Conservation (phyloP, 1,140 invertebrate genomes). For the Forficula auricularia region DNA sequence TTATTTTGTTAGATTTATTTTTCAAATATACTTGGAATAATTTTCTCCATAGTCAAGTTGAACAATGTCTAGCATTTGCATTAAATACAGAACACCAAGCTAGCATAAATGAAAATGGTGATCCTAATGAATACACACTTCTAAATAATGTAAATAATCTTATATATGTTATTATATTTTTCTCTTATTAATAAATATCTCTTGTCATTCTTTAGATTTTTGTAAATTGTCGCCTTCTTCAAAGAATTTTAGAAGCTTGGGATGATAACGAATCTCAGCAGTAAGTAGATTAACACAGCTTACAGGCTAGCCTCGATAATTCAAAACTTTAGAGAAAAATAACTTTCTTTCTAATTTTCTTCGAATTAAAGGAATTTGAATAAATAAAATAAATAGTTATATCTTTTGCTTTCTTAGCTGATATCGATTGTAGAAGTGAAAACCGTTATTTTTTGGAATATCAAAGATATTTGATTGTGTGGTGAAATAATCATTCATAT, state of each 20-base stretch:
- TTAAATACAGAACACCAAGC: conserved; percentile 27
- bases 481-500: no score
- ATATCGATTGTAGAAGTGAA: no score
- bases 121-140: conserved; percentile 26
- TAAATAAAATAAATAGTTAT: no score
- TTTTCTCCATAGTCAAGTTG: conserved; percentile 73
- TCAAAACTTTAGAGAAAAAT: no score
- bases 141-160: conserved; percentile 32
- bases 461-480: no score
- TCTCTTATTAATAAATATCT: not conserved
- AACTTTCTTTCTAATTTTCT: no score
- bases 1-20: conserved; percentile 55
- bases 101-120: conserved; percentile 15
- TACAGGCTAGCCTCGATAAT: no score
- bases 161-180: conserved; percentile 2
- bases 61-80: conserved; percentile 49
- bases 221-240: conserved; percentile 41
- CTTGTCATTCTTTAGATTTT: conserved; percentile 36
- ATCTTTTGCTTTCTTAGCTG: no score
- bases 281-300: conserved; percentile 24
- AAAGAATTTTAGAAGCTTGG: conserved; percentile 47
- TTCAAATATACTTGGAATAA: conserved; percentile 74
- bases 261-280: conserved; percentile 37
- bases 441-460: no score
- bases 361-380: no score